Evolutionary conservation across 2,888 invertebrate species (phyloP), one percentile per base, ranked within the genome.

Genomic region (Druceiella hillmani): DNA sequence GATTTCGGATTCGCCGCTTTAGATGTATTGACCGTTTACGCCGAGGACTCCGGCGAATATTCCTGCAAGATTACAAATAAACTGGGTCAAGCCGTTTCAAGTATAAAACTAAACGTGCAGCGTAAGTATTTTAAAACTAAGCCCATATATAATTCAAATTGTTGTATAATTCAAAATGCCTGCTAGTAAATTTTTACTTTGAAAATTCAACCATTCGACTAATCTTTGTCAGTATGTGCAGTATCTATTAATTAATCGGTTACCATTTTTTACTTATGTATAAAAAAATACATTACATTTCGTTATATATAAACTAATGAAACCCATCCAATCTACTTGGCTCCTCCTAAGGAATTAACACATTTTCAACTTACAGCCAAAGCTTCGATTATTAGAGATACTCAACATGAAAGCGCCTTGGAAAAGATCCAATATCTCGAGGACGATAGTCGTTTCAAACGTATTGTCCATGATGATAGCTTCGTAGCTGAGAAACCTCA

Each of bases 1-100:
- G 97, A 98, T 60, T 98, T 99, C 61, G 98, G 98, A 29, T 97
- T 94, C 64, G 93, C 94, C 39, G 89, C 97, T 35, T 76, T 99
- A 45, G 98, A 99, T 60, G 88, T 99, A 43, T 75, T 94, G 16
- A 88, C 91, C 26, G 93, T 93, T 2, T 91, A 93, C 54, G 86
- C 87, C 11, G 93, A 93, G 68, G 98, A 98, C 61, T 86, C 90
- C 46, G 95, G 95, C 36, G 89, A 89, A 60, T 92, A 92, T 55
- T 87, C 87, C 9, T 89, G 90, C 63, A 81, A 79, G 55, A 91
- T 87, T 33, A 89, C 87, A 36, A 93, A 93, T 60, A 82, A 81
- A 50, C 68, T 89, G 45, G 93, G 92, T 49, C 81, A 85, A 62
- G 89, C 90, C 2, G 74, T 79, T 40, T 90, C 89, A 26, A 83